Evolutionary conservation across 2,113 vertebrate species (phyloP).

Genomic region (Seriola rivoliana): DNA sequence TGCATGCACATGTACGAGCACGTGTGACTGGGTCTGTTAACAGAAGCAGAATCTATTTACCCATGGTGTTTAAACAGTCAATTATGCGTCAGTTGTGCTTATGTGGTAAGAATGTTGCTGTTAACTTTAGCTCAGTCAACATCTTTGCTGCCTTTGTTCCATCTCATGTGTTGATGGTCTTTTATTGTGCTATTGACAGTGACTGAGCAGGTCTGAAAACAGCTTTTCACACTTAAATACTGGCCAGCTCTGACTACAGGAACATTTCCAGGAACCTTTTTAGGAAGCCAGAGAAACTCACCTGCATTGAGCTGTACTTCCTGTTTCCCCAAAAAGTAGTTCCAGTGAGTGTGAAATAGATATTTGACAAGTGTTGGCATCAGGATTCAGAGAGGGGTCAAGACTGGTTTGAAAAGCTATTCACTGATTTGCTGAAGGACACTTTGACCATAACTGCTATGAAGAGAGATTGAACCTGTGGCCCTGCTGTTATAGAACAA

Average conservation of each 20-base stretch:
- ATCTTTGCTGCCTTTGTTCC: neutral
- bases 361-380: neutral
- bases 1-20: neutral
- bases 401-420: neutral
- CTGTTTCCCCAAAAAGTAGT: neutral
- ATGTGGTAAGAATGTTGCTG: neutral
- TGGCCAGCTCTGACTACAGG: neutral
- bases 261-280: neutral
- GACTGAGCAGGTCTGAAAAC: neutral
- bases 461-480: neutral
- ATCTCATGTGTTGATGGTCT: neutral
- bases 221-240: neutral
- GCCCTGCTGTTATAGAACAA: neutral
- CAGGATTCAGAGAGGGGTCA: neutral
- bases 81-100: conserved; percentile 30
- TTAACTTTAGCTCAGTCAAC: neutral
- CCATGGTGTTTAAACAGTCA: conserved; percentile 13
- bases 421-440: neutral
- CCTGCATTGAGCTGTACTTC: neutral
- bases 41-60: conserved; percentile 3
- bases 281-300: neutral
- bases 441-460: neutral
- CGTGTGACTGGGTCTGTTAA: neutral
- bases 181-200: neutral
- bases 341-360: neutral